Percentiles rank a stretch among this genome's conserved stretches.
These are phyloP conservation scores for Tenualosa thibaudeaui DNA, from an alignment of 2,797 vertebrate genomes.

Conservation along the genomic window DNA sequence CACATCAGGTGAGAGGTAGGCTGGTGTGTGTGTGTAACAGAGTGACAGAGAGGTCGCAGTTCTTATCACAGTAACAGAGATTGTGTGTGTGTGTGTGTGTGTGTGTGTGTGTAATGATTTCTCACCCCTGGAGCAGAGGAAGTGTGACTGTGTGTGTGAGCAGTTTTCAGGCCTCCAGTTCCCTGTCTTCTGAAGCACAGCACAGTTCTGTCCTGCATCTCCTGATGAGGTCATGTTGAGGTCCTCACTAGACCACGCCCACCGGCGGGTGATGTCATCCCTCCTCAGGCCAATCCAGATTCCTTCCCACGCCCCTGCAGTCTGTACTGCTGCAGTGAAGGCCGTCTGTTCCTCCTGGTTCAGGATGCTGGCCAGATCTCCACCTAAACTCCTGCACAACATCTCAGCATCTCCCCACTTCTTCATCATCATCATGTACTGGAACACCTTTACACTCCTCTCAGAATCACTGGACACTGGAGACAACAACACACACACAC, in stretches of 20 bases:
- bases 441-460: too few species aligned
- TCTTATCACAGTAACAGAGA: background rate
- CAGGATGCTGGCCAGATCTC: conserved; percentile 20
- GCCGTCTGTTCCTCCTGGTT: background rate
- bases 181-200: background rate
- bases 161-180: background rate
- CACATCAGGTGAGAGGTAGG: too few species aligned
- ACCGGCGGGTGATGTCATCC: background rate
- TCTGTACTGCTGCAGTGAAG: background rate
- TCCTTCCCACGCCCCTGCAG: background rate
- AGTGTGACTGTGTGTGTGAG: background rate
- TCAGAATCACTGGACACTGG: too few species aligned
- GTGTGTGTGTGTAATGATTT: conserved; percentile 5
- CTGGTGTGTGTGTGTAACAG: too few species aligned
- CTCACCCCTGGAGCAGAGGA: background rate
- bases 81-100: conserved; percentile 14
- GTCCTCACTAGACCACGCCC: background rate
- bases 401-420: background rate
- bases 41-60: background rate
- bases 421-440: background rate
- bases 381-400: background rate
- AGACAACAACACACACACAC: too few species aligned
- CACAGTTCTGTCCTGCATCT: background rate
- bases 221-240: background rate
- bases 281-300: conserved; percentile 5